These are phyloP conservation scores for Tamandua tetradactyla DNA, from an alignment of 2,797 vertebrate species.

Conservation along the genomic window DNA sequence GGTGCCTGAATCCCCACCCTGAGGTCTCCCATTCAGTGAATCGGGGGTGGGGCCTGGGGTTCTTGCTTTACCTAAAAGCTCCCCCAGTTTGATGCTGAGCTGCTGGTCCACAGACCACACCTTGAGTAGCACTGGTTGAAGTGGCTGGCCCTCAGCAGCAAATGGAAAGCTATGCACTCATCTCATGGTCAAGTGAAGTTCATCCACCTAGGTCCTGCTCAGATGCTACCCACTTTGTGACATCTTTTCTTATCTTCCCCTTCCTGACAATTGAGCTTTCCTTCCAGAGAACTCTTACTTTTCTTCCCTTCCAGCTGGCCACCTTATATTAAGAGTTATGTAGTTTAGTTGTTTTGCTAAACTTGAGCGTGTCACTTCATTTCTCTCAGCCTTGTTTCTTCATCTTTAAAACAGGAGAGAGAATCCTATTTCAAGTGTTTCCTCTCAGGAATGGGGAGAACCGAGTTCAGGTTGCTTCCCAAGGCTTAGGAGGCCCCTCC, in stretches of 20 bases:
- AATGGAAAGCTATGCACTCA: neutral
- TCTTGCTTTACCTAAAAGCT: neutral
- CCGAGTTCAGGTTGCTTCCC: neutral
- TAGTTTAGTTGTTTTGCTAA: neutral
- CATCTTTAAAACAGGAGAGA: neutral
- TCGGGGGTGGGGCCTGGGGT: neutral
- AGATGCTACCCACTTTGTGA: neutral
- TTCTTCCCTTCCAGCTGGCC: neutral
- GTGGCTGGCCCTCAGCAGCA: neutral
- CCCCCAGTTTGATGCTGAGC: neutral
- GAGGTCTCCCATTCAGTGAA: neutral
- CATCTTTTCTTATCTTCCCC: neutral
- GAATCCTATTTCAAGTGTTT: neutral
- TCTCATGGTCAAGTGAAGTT: fast-evolving
- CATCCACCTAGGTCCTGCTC: no score
- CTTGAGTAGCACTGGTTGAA: neutral
- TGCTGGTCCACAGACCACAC: neutral
- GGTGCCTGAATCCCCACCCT: neutral
- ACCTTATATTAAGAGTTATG: neutral
- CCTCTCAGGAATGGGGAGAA: neutral
- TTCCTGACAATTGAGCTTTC: neutral
- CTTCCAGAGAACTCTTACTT: neutral
- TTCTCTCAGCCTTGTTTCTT: neutral
- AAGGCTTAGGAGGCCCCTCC: neutral
- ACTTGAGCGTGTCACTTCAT: neutral